Conservation (phyloP, 2,113 vertebrate species). For the Pterophyllum scalare region DNA sequence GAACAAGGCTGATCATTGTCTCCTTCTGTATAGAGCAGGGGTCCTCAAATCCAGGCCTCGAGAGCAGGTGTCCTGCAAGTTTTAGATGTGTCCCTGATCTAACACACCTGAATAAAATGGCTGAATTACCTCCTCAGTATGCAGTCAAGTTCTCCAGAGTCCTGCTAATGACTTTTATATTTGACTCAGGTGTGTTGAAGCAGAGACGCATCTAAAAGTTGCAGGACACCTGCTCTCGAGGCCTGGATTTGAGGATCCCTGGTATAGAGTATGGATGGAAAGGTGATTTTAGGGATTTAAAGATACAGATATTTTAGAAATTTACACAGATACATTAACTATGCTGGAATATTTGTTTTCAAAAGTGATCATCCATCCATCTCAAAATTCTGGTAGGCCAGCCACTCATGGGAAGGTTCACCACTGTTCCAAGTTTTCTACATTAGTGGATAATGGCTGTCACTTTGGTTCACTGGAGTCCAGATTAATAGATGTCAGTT, state of each 20-base stretch:
- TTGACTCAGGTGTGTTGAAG: too few species aligned
- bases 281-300: neutral
- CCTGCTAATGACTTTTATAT: too few species aligned
- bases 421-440: neutral
- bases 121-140: too few species aligned
- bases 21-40: constrained; percentile 1
- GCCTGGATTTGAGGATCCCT: too few species aligned
- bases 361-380: neutral
- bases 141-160: too few species aligned
- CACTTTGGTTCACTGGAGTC: neutral
- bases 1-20: constrained; percentile 38
- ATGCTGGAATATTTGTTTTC: neutral
- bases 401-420: neutral
- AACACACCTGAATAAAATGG: too few species aligned
- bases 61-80: too few species aligned
- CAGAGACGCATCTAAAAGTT: too few species aligned
- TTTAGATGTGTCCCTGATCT: too few species aligned
- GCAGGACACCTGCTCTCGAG: too few species aligned
- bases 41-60: too few species aligned
- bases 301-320: neutral
- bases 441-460: neutral
- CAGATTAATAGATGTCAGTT: neutral
- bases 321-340: neutral
- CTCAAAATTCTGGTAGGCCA: neutral
- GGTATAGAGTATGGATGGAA: neutral